Evolutionary conservation across 2,888 invertebrate genomes (phyloP), one percentile per base, ranked within the genome.

Genomic region (Salpingus planirostris): DNA sequence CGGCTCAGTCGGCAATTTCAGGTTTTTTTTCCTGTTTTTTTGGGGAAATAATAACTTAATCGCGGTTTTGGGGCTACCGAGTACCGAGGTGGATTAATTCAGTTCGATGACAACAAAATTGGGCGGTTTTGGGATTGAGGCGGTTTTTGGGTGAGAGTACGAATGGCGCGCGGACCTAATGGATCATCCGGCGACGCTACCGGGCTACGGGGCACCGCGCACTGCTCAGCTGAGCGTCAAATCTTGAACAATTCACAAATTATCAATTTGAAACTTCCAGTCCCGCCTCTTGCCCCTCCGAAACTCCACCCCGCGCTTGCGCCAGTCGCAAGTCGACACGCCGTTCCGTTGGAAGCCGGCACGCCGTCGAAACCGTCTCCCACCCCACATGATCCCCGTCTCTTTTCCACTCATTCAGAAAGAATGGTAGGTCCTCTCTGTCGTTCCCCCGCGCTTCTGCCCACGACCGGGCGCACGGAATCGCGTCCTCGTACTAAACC

Each of bases 181-280:
- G n/a, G n/a, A n/a, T n/a, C n/a, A n/a, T n/a, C n/a, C n/a, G 8
- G 18, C 18, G 18, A 18, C 5, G 5, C 18, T 18, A 18, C 8
- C 18, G 18, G 8, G 18, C 18, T 6, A 8, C 18, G 18, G 18
- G 8, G 46, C 50, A 46, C 49, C 44, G 42, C 42, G 49, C 35
- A 45, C 50, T 49, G 53, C 53, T 57, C 57, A 55, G 58, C 55
- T 55, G 54, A 58, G 62, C 62, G 55, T 62, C 62, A 62, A 62
- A 63, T 61, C 61, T 62, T 62, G 62, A 62, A 64, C 63, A 64
- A 63, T 63, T 62, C 61, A 60, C 60, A 63, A 62, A 64, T 64
- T 64, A 64, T 63, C 62, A 64, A 63, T 63, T 63, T 62, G 53
- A 57, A 57, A 57, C 48, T 43, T 41, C 43, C 45, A 46, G 60